phyloP scores from a whole-genome alignment of 2,888 invertebrate species.

The Cephalotes varians region DNA sequence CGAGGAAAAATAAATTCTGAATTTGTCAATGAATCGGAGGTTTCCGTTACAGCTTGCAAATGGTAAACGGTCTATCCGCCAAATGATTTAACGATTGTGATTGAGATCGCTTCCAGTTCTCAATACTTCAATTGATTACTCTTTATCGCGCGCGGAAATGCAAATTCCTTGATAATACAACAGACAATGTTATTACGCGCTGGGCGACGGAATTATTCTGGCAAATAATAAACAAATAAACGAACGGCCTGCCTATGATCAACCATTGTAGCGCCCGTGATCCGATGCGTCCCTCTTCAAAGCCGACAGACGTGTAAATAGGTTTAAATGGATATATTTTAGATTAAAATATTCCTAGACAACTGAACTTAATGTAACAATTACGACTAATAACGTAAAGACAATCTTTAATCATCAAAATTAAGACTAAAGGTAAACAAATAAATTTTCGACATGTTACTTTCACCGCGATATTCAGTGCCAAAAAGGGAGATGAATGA shows the following conservation, averaged over 20 bases:
- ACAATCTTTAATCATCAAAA: neutral
- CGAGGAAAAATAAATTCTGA: slow-evolving; percentile 12
- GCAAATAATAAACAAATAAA: slow-evolving; percentile 49
- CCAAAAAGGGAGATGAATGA: neutral
- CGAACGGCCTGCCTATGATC: slow-evolving; percentile 32
- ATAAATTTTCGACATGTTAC: neutral
- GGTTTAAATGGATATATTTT: neutral
- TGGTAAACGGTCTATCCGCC: slow-evolving; percentile 29
- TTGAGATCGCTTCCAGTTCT: slow-evolving; percentile 44
- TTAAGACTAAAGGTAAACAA: neutral
- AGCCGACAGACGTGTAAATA: neutral
- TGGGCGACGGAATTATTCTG: slow-evolving; percentile 41
- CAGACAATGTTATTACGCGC: slow-evolving; percentile 29
- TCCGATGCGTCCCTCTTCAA: neutral
- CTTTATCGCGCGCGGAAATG: slow-evolving; percentile 39
- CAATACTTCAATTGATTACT: slow-evolving; percentile 41
- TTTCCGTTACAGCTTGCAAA: slow-evolving; percentile 13
- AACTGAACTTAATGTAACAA: neutral
- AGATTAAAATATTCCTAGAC: neutral
- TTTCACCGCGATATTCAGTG: neutral
- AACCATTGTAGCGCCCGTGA: slow-evolving; percentile 27
- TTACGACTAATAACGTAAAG: neutral
- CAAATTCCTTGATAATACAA: slow-evolving; percentile 37
- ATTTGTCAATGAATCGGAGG: slow-evolving; percentile 2
- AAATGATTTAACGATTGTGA: slow-evolving; percentile 40